phyloP scores from a whole-genome alignment of 2,888 invertebrate species.

The Altica lythri region DNA sequence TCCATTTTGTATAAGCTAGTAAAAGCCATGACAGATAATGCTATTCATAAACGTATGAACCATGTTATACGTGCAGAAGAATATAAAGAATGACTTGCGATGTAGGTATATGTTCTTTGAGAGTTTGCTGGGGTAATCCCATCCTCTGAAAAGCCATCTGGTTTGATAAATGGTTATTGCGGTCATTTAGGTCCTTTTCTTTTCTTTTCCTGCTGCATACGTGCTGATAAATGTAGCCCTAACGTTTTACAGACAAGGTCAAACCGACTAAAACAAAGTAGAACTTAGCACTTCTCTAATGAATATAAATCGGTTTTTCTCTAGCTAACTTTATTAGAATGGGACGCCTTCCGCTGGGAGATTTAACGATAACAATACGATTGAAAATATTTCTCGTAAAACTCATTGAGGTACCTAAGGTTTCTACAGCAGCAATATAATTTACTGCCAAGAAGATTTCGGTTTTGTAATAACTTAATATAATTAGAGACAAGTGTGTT shows the following conservation, averaged over 20 bases:
- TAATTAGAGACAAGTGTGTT: too few species aligned
- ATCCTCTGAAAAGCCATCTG: constrained; percentile 16
- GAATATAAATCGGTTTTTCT: constrained; percentile 49
- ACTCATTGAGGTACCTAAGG: too few species aligned
- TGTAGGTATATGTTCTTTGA: constrained; percentile 20
- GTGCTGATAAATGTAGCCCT: constrained; percentile 41
- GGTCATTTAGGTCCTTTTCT: constrained; percentile 32
- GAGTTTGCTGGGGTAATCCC: constrained; percentile 14
- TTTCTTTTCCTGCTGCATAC: constrained; percentile 29
- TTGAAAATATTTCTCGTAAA: too few species aligned
- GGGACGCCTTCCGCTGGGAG: constrained; percentile 21
- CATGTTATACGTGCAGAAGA: neutral
- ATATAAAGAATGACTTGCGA: constrained; percentile 24
- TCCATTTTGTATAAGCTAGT: too few species aligned
- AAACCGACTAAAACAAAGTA: constrained; percentile 45
- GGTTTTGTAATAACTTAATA: too few species aligned
- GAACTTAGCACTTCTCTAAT: constrained; percentile 46
- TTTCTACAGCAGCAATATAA: too few species aligned
- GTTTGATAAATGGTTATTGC: constrained; percentile 33
- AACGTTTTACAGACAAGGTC: constrained; percentile 40
- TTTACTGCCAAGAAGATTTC: too few species aligned
- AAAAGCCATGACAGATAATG: too few species aligned
- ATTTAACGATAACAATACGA: constrained; percentile 12
- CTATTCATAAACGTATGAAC: too few species aligned
- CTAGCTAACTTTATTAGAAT: constrained; percentile 40